Conservation (phyloP, 2,888 invertebrate genomes). For the Mythimna impura region DNA sequence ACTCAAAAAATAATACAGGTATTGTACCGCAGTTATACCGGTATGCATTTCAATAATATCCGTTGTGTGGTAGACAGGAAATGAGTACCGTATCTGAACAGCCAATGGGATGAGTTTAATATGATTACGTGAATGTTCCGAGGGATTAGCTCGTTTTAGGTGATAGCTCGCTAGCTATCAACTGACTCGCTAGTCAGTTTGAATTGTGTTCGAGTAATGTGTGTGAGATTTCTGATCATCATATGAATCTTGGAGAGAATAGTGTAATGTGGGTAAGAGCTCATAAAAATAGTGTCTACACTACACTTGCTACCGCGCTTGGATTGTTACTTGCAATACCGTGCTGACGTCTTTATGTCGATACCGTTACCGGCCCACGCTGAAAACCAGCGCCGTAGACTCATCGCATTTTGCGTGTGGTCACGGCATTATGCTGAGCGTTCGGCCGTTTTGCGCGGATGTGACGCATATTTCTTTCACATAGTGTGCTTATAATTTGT, state of each 20-base stretch:
- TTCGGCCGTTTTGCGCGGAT: too few relatives aligned
- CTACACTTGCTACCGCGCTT: too few relatives aligned
- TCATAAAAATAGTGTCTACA: background rate
- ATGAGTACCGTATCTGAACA: conserved; percentile 71
- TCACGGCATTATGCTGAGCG: too few relatives aligned
- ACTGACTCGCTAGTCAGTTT: too few relatives aligned
- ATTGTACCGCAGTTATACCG: conserved; percentile 60
- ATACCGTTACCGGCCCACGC: too few relatives aligned
- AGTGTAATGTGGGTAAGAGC: background rate
- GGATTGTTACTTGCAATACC: too few relatives aligned
- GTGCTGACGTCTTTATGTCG: too few relatives aligned
- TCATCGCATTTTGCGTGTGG: too few relatives aligned
- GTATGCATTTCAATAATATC: conserved; percentile 82
- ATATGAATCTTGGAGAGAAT: background rate
- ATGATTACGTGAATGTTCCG: conserved; percentile 60
- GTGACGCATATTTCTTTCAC: too few relatives aligned
- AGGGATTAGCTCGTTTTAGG: conserved; percentile 60
- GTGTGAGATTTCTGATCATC: conserved; percentile 4
- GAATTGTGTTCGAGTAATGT: conserved; percentile 14
- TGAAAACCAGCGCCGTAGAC: too few relatives aligned
- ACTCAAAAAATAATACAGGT: conserved; percentile 32
- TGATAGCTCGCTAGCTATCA: conserved; percentile 33
- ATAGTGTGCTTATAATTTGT: too few relatives aligned
- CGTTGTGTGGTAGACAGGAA: conserved; percentile 77
- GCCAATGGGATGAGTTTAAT: conserved; percentile 59